phyloP scores from a whole-genome alignment of 2,888 invertebrate genomes.

The Anticlea derivata region DNA sequence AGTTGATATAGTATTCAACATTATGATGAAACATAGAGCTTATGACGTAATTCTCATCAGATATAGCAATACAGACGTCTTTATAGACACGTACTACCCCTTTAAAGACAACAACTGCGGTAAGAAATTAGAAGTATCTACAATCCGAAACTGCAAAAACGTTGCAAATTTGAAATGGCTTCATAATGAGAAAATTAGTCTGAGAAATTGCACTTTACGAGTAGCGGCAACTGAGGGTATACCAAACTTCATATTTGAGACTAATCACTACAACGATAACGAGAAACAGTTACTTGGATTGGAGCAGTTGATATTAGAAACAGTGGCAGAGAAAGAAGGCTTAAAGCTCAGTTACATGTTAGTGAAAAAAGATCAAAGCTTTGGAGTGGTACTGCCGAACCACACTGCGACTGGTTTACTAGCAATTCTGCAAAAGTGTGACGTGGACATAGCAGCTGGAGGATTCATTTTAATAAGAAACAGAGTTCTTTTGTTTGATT shows the following conservation, averaged over 20 bases:
- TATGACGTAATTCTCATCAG: constrained; percentile 49
- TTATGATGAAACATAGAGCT: constrained; percentile 45
- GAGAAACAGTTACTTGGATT: constrained; percentile 45
- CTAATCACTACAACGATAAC: constrained; percentile 41
- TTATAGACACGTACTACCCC: constrained; percentile 49
- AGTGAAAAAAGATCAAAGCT: constrained; percentile 29
- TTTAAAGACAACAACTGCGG: constrained; percentile 54
- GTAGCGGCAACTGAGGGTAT: constrained; percentile 48
- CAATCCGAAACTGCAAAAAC: constrained; percentile 46
- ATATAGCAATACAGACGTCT: constrained; percentile 30
- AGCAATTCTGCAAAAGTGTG: constrained; percentile 43
- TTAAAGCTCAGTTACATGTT: constrained; percentile 45
- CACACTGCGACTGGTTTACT: constrained; percentile 54
- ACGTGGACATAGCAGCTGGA: constrained; percentile 53
- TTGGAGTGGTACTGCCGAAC: constrained; percentile 54
- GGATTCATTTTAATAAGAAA: constrained; percentile 55
- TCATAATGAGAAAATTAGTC: constrained; percentile 29
- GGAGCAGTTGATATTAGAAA: constrained; percentile 58
- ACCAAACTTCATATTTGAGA: constrained; percentile 47
- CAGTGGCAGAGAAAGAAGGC: constrained; percentile 46
- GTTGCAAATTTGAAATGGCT: constrained; percentile 34
- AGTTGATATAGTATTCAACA: constrained; percentile 40
- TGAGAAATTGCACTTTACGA: constrained; percentile 51
- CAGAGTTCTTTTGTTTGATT: constrained; percentile 56
- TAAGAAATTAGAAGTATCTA: constrained; percentile 33